Evolutionary conservation across 64 coral and sea anemone species (phyloP), one percentile per base, ranked within the genome.

Genomic region (Acropora yongei): DNA sequence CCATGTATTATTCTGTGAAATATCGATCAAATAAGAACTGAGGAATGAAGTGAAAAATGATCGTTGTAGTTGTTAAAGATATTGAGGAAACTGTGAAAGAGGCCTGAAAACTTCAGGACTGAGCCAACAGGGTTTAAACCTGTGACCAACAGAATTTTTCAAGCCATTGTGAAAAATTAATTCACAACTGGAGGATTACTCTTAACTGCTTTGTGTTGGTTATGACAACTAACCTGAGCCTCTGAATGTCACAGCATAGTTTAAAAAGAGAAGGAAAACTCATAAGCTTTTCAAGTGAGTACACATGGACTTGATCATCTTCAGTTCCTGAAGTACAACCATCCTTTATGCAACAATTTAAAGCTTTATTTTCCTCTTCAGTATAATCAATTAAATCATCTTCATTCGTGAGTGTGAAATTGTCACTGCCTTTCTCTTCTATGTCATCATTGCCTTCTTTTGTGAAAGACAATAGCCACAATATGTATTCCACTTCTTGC

Each of bases 401-500:
- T 40, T 88, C 45, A 2, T 78, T 75, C 83, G 57, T 88, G 8
- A 77, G 30, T 82, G 46, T 91, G 47, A 83, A 49, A 11, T 88
- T 43, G 55, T 65, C 41, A 7, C 60, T 13, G 76, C 55, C 55
- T 0, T 90, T 74, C 5, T 93, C 79, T 14, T 8, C 14, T 12
- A 1, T 3, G 5, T 68, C n/a, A 42, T 55, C 68, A 42, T 69
- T 74, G 41, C 68, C 72, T 49, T 96, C 94, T 1, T 93, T 77
- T 48, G 82, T 72, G 48, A 81, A 94, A 43, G 88, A 94, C 18
- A 82, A 53, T 14, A 91, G 39, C 95, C 95, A 97, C 49, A 97
- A 77, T 2, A 88, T 40, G 11, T 92, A 80, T 48, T 97, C 95
- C 16, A 97, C 78, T 53, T 97, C 95, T 71, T 84, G 87, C 53